phyloP scores from a whole-genome alignment of 1,140 invertebrate species.

The Melanaphis sacchari region DNA sequence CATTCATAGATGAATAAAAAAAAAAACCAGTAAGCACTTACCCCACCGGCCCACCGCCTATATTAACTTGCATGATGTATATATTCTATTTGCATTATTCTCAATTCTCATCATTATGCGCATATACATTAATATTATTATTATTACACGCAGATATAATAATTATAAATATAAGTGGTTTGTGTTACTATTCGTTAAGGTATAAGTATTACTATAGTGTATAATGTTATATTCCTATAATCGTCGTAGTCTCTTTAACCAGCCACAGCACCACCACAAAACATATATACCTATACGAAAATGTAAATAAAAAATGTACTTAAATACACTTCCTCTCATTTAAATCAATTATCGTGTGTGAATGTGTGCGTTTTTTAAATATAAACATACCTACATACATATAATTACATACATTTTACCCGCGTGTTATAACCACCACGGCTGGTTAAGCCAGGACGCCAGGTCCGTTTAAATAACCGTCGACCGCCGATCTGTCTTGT shows the following conservation, averaged over 20 bases:
- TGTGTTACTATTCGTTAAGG: neutral
- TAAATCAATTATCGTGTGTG: slow-evolving; percentile 14
- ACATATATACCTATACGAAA: neutral
- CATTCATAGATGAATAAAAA: neutral
- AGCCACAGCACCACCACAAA: neutral
- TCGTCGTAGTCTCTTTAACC: neutral
- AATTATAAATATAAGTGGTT: neutral
- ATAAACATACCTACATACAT: too few relatives aligned
- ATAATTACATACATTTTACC: neutral
- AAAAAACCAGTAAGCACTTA: neutral
- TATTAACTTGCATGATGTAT: neutral
- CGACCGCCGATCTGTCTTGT: neutral
- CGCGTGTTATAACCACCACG: neutral
- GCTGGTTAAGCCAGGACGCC: too few relatives aligned
- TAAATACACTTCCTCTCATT: neutral
- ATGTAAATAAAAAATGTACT: neutral
- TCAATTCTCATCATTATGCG: neutral
- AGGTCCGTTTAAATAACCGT: neutral
- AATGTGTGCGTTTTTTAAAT: slow-evolving; percentile 12
- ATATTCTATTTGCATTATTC: neutral
- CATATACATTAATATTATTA: neutral
- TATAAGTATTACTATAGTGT: neutral
- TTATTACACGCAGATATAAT: neutral
- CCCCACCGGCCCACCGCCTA: too few relatives aligned
- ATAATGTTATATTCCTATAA: neutral